Percentiles rank a stretch among this genome's conserved stretches.
Conservation (phyloP, 1,140 invertebrate genomes). For the Pantala flavescens region DNA sequence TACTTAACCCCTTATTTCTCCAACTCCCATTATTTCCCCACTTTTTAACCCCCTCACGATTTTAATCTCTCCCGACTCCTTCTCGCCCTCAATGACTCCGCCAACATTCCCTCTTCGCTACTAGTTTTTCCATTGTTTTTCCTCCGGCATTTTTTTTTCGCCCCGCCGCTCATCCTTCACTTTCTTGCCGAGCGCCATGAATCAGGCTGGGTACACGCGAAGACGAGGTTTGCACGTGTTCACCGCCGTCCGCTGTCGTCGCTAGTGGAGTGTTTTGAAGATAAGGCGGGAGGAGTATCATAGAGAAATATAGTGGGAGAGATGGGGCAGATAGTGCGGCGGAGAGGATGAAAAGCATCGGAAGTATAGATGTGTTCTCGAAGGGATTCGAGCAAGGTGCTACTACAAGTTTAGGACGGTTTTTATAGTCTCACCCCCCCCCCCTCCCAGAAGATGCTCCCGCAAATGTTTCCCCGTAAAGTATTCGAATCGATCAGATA, state of each 20-base stretch:
- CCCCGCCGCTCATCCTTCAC: background rate
- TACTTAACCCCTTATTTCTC: too few relatives aligned
- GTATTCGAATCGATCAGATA: too few relatives aligned
- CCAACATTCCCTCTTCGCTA: too few relatives aligned
- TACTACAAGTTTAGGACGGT: too few relatives aligned
- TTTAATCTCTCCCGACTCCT: background rate
- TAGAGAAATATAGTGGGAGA: background rate
- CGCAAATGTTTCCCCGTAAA: too few relatives aligned
- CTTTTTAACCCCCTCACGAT: background rate
- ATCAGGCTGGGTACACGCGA: background rate
- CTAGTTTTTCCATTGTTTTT: background rate
- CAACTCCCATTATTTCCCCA: background rate
- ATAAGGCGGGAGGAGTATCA: background rate
- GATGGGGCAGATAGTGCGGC: background rate
- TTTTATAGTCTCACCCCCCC: too few relatives aligned
- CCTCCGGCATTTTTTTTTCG: background rate
- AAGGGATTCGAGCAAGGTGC: too few relatives aligned
- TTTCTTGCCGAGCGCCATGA: background rate
- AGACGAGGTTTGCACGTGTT: background rate
- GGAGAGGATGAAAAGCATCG: too few relatives aligned
- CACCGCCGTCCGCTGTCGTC: background rate
- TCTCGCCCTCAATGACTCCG: background rate
- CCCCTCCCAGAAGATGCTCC: too few relatives aligned
- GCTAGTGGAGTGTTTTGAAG: background rate
- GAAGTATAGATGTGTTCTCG: too few relatives aligned